These are phyloP conservation scores for Thalassophryne amazonica DNA, from an alignment of 2,797 vertebrate genomes.

Conservation along the genomic window DNA sequence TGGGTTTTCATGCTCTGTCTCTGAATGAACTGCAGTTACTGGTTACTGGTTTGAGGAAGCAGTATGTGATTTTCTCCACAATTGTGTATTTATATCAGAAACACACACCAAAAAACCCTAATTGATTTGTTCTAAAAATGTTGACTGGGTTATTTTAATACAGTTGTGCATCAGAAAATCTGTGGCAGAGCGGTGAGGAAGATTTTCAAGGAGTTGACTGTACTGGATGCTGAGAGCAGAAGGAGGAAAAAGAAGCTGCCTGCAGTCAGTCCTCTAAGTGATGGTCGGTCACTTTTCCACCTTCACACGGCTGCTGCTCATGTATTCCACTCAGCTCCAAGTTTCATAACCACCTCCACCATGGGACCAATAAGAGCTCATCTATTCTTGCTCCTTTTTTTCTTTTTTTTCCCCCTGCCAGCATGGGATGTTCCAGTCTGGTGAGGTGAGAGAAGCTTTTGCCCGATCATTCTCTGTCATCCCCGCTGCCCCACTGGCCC, in stretches of 20 bases:
- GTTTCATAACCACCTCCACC: constrained; percentile 29
- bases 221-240: no score
- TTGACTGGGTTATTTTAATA: constrained; percentile 20
- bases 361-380: constrained; percentile 32
- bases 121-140: constrained; percentile 35
- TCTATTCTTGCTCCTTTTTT: constrained; percentile 31
- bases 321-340: constrained; percentile 31
- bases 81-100: constrained; percentile 14
- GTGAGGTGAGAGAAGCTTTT: constrained; percentile 34
- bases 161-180: constrained; percentile 11
- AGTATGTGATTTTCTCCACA: constrained; percentile 17
- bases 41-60: constrained; percentile 1
- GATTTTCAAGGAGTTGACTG: no score
- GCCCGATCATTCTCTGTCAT: constrained; percentile 44
- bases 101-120: no score
- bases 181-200: constrained; percentile 7
- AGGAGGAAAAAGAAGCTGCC: neutral
- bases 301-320: constrained; percentile 1
- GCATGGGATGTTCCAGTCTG: constrained; percentile 28
- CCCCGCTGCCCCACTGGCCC: constrained; percentile 35
- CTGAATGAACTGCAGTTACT: no score
- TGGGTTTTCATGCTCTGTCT: no score
- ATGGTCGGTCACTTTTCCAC: constrained; percentile 7
- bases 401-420: constrained; percentile 37
- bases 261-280: neutral